Conservation (phyloP, 2,888 invertebrate species). For the Epirrhoe alternata region DNA sequence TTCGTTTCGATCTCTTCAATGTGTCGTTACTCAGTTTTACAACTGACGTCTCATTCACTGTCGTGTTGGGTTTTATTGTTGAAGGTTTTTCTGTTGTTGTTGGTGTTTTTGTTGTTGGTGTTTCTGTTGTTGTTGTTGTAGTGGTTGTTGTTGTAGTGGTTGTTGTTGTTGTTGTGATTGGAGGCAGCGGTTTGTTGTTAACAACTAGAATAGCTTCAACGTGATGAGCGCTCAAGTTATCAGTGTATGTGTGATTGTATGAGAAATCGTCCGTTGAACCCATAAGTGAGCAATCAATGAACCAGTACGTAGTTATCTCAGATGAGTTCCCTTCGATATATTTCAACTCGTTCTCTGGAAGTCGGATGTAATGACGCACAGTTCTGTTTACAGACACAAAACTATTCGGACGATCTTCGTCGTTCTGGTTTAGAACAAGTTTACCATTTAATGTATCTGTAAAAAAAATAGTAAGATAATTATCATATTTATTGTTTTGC, state of each 20-base stretch:
- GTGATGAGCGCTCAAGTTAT: constrained; percentile 84
- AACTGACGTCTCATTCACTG: constrained; percentile 5
- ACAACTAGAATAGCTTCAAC: constrained; percentile 90
- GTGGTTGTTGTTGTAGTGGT: constrained; percentile 76
- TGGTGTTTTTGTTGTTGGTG: constrained; percentile 35
- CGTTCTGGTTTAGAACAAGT: constrained; percentile 87
- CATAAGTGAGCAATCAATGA: constrained; percentile 90
- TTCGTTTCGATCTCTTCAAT: constrained; percentile 47
- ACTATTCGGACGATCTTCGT: constrained; percentile 78
- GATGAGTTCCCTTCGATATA: constrained; percentile 82
- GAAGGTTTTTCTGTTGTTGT: constrained; percentile 51
- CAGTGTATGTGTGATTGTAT: constrained; percentile 87
- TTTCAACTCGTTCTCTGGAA: constrained; percentile 86
- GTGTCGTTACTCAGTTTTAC: constrained; percentile 13
- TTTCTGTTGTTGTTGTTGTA: constrained; percentile 67
- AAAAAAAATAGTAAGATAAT: constrained; percentile 2
- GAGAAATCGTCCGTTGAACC: constrained; percentile 87
- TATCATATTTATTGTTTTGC: not conserved
- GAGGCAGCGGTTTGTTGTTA: constrained; percentile 86
- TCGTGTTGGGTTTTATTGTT: constrained; percentile 32
- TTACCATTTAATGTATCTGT: constrained; percentile 89
- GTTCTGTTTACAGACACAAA: constrained; percentile 87
- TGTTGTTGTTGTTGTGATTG: constrained; percentile 77
- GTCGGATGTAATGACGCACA: constrained; percentile 84
- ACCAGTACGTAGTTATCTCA: constrained; percentile 89